phyloP scores from a whole-genome alignment of 2,888 invertebrate species.

The Drosophila algonquin region DNA sequence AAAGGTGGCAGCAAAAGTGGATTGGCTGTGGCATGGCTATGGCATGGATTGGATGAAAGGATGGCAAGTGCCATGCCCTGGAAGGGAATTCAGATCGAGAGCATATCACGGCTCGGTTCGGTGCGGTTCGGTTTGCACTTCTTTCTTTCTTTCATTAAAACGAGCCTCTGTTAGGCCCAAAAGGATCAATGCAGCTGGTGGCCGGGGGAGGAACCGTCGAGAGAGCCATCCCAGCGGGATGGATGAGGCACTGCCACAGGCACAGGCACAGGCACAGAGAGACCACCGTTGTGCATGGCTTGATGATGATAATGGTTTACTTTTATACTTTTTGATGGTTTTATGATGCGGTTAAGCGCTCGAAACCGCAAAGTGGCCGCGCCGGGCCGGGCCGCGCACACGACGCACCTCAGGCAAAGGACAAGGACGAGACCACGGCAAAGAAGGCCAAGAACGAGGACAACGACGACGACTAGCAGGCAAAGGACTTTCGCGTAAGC shows the following conservation, averaged over 20 bases:
- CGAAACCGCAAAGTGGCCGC: slow-evolving; percentile 73
- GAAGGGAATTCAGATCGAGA: not conserved
- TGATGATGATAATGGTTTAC: slow-evolving; percentile 77
- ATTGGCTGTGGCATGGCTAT: not conserved
- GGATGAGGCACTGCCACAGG: slow-evolving; percentile 2
- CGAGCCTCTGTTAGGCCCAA: slow-evolving; percentile 22
- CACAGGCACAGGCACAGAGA: slow-evolving; percentile 14
- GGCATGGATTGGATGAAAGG: not conserved
- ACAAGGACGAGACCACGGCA: slow-evolving; percentile 11
- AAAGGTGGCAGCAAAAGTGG: not conserved
- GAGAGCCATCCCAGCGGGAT: slow-evolving; percentile 11
- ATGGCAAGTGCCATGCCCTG: not conserved
- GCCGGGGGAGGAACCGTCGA: not conserved
- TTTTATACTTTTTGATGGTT: slow-evolving; percentile 76
- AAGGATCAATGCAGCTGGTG: slow-evolving; percentile 60
- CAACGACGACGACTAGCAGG: slow-evolving; percentile 29
- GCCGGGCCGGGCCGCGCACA: slow-evolving; percentile 52
- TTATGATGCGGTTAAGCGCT: slow-evolving; percentile 80
- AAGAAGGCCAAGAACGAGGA: slow-evolving; percentile 4
- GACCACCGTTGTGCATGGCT: slow-evolving; percentile 65
- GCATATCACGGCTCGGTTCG: not conserved
- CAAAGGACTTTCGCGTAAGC: slow-evolving; percentile 65
- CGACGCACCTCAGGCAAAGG: slow-evolving; percentile 18
- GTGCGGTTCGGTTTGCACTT: not conserved
- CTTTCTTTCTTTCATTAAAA: slow-evolving; percentile 60